These are phyloP conservation scores for Acrocephalus arundinaceus DNA, from an alignment of 2,113 vertebrate species.

Conservation along the genomic window DNA sequence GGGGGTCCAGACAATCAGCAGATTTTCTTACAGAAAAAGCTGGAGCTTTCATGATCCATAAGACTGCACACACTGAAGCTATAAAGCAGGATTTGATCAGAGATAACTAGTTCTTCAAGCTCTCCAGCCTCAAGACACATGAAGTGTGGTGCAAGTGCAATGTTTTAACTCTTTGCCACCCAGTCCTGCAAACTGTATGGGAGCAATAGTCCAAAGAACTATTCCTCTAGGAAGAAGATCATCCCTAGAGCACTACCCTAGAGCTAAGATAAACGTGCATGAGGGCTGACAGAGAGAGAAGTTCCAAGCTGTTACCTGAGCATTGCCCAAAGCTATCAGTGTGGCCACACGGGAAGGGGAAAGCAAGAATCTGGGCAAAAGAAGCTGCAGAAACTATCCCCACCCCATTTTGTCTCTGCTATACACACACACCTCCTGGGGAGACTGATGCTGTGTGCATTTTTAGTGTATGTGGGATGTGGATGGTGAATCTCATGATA, in stretches of 20 bases:
- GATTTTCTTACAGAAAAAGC: neutral
- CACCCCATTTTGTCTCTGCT: neutral
- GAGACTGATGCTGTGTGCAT: neutral
- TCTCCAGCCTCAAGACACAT: neutral
- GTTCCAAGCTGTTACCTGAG: accelerated
- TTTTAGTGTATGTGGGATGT: neutral
- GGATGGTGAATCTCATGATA: accelerated
- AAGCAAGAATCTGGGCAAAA: neutral
- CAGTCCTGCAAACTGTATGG: neutral
- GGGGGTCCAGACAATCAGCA: neutral
- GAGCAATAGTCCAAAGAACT: neutral
- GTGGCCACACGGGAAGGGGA: neutral
- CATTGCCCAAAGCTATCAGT: neutral
- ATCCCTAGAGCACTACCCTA: neutral
- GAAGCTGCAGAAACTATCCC: neutral
- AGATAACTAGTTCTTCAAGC: neutral
- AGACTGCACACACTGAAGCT: neutral
- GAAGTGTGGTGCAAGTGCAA: neutral
- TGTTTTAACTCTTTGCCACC: neutral
- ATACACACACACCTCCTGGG: neutral
- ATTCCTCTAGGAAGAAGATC: neutral
- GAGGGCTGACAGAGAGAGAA: neutral
- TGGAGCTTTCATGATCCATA: neutral
- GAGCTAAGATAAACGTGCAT: neutral
- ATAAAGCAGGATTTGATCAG: neutral